Conservation (phyloP, 2,113 vertebrate genomes). For the Pristiophorus japonicus region DNA sequence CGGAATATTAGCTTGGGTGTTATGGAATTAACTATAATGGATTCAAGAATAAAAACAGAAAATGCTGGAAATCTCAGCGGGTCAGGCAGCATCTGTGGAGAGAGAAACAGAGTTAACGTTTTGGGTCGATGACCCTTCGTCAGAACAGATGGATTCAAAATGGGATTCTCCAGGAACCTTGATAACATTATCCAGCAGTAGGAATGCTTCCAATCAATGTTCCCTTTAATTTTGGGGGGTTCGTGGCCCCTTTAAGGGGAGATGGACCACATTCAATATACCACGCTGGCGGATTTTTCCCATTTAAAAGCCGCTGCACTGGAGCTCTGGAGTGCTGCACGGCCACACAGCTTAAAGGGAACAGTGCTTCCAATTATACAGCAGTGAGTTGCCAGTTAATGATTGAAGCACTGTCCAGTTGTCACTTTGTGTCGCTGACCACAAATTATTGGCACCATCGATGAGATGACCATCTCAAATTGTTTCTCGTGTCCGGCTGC, state of each 20-base stretch:
- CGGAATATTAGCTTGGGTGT: neutral
- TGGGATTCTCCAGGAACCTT: neutral
- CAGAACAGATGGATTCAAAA: neutral
- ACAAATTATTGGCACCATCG: neutral
- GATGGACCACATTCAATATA: too few relatives aligned
- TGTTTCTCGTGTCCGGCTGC: neutral
- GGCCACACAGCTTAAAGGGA: too few relatives aligned
- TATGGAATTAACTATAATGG: neutral
- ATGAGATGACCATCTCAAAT: neutral
- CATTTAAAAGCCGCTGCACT: too few relatives aligned
- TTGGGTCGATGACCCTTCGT: too few relatives aligned
- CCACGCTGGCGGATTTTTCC: too few relatives aligned
- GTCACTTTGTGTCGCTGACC: neutral
- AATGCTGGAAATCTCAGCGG: too few relatives aligned
- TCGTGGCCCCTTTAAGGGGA: too few relatives aligned
- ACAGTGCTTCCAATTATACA: neutral
- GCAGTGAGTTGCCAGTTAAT: neutral
- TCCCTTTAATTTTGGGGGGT: too few relatives aligned
- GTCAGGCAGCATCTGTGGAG: too few relatives aligned
- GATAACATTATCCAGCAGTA: neutral
- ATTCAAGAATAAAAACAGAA: too few relatives aligned
- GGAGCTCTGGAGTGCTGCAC: too few relatives aligned
- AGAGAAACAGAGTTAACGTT: too few relatives aligned
- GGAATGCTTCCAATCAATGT: neutral
- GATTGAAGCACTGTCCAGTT: neutral